Conservation (phyloP, 1,140 invertebrate genomes). For the Scylla paramamosain region DNA sequence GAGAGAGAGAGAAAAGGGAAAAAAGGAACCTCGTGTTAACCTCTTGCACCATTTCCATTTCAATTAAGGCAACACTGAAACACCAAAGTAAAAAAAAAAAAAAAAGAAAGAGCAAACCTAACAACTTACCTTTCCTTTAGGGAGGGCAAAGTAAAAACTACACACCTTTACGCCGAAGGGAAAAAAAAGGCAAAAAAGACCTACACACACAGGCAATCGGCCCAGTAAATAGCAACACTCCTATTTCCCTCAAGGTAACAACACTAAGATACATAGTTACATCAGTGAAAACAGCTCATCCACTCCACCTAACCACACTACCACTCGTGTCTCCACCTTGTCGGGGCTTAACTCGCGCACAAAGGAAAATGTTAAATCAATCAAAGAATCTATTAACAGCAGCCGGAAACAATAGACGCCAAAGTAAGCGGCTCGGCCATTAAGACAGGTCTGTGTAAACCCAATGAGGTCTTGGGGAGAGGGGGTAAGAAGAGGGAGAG, state of each 20-base stretch:
- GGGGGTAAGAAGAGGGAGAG: not conserved
- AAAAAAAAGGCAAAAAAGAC: too few relatives aligned
- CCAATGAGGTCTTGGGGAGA: not conserved
- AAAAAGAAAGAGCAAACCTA: too few relatives aligned
- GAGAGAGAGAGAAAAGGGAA: too few relatives aligned
- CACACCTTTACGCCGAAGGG: too few relatives aligned
- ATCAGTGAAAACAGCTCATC: not conserved
- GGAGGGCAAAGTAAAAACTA: too few relatives aligned
- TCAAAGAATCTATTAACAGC: constrained; percentile 24
- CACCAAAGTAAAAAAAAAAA: too few relatives aligned
- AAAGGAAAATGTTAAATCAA: constrained; percentile 11
- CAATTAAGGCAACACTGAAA: too few relatives aligned
- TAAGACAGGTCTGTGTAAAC: not conserved
- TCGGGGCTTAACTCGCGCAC: not conserved
- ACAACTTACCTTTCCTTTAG: too few relatives aligned
- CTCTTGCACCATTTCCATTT: not conserved
- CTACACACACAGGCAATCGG: too few relatives aligned
- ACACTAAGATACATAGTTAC: not conserved
- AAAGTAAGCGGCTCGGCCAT: not conserved
- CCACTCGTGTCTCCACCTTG: not conserved
- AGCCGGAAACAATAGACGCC: not conserved
- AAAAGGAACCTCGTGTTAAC: not conserved
- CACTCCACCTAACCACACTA: not conserved
- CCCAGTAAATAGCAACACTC: too few relatives aligned
- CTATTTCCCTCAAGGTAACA: not conserved